A percentile compares a stretch with the other conserved stretches of the same genome.
phyloP scores from a whole-genome alignment of 2,888 invertebrate genomes.

The Drosophila heteroneura region DNA sequence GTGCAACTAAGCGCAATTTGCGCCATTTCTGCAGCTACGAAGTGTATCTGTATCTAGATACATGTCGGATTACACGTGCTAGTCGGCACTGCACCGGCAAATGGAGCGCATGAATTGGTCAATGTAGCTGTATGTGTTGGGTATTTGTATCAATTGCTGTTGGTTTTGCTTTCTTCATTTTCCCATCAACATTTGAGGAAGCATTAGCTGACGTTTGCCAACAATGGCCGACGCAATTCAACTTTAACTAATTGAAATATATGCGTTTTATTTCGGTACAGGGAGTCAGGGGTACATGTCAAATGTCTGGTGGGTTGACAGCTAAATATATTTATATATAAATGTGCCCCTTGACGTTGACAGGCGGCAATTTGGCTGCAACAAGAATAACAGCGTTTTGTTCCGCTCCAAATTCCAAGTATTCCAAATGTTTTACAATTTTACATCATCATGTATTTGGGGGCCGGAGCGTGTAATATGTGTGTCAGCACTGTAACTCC shows the following conservation, averaged over 20 bases:
- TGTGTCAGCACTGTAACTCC: conserved; percentile 56
- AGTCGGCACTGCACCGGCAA: conserved; percentile 35
- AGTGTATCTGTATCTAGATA: conserved; percentile 46
- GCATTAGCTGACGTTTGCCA: conserved; percentile 49
- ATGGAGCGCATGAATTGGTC: conserved; percentile 59
- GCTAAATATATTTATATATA: conserved; percentile 62
- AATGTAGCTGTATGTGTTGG: conserved; percentile 16
- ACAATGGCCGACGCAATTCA: conserved; percentile 40
- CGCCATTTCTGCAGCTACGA: conserved; percentile 60
- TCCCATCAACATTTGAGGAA: conserved; percentile 55
- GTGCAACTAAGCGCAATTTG: conserved; percentile 77
- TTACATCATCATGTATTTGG: conserved; percentile 14
- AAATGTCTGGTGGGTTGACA: conserved; percentile 71
- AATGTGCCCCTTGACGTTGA: conserved; percentile 55
- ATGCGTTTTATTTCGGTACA: conserved; percentile 28
- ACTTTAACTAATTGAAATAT: conserved; percentile 74
- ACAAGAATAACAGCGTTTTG: conserved; percentile 45
- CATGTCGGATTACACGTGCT: conserved; percentile 59
- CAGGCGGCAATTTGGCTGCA: conserved; percentile 69
- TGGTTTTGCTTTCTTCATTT: background rate
- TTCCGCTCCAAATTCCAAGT: conserved; percentile 66
- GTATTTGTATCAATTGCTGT: background rate
- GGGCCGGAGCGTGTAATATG: conserved; percentile 49
- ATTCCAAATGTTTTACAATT: conserved; percentile 37
- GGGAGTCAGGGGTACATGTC: conserved; percentile 53